A percentile compares a stretch with the other conserved stretches of the same genome.
Conservation (phyloP, 1,140 invertebrate genomes). For the Zaprionus lachaisei region DNA sequence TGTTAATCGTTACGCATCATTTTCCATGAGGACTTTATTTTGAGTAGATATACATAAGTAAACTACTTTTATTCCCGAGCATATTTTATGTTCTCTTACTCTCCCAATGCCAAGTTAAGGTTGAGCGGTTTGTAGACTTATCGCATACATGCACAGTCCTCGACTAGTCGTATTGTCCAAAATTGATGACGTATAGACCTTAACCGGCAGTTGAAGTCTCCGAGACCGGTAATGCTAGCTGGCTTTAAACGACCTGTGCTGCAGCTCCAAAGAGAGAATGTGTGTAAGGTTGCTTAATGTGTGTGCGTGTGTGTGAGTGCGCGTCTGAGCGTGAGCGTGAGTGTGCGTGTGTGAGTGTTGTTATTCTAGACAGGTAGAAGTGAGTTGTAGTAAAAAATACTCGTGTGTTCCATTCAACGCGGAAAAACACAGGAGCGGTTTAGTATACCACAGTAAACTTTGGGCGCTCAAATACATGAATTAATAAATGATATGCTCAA, state of each 20-base stretch:
- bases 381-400: conserved; percentile 57
- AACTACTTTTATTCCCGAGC: conserved; percentile 29
- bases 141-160: background rate
- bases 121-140: conserved; percentile 50
- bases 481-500: background rate
- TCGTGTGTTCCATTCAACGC: conserved; percentile 68
- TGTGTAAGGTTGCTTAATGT: conserved; percentile 34
- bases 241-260: conserved; percentile 44
- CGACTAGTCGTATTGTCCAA: conserved; percentile 36
- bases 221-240: conserved; percentile 26
- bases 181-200: conserved; percentile 70
- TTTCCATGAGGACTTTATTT: conserved; percentile 47
- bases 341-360: conserved; percentile 40
- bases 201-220: conserved; percentile 42
- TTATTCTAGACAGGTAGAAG: conserved; percentile 55
- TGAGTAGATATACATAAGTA: background rate
- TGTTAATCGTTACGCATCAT: background rate
- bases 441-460: background rate
- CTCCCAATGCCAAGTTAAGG: conserved; percentile 35
- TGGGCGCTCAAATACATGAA: background rate
- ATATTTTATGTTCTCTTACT: conserved; percentile 54
- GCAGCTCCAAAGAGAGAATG: conserved; percentile 30
- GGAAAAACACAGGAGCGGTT: conserved; percentile 56
- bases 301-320: background rate
- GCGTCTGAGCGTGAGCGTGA: conserved; percentile 11